A percentile compares a stretch with the other conserved stretches of the same genome.
phyloP scores from a whole-genome alignment of 1,140 invertebrate genomes.

The Drosophila saltans region DNA sequence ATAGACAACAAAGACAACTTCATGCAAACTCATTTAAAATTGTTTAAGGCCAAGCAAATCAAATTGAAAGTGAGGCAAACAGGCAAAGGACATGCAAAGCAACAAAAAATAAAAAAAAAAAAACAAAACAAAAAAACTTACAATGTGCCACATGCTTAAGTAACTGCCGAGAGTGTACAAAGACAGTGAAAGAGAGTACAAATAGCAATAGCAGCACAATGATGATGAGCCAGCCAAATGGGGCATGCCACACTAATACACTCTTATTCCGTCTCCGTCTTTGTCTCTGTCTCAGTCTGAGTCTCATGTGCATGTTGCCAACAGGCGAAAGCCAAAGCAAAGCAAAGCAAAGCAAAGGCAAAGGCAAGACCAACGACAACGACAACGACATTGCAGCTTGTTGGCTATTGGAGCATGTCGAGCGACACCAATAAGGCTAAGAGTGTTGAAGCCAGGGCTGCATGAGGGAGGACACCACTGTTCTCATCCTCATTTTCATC shows the following conservation, averaged over 20 bases:
- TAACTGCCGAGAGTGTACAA: slow-evolving; percentile 31
- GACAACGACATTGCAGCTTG: slow-evolving; percentile 55
- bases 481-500: slow-evolving; percentile 21
- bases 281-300: too few relatives aligned
- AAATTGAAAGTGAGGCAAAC: slow-evolving; percentile 51
- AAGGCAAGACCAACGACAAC: too few relatives aligned
- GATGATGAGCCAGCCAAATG: slow-evolving; percentile 45
- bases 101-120: slow-evolving; percentile 4
- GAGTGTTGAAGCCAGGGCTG: slow-evolving; percentile 2
- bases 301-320: slow-evolving; percentile 59
- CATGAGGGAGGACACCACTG: slow-evolving; percentile 15
- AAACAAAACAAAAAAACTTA: slow-evolving; percentile 12
- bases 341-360: slow-evolving; percentile 13
- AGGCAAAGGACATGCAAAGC: slow-evolving; percentile 38
- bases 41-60: slow-evolving; percentile 66
- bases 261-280: slow-evolving; percentile 11
- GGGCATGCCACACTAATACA: slow-evolving; percentile 53
- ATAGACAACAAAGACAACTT: slow-evolving; percentile 48
- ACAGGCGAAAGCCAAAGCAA: slow-evolving; percentile 51
- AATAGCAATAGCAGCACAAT: slow-evolving; percentile 4
- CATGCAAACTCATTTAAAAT: slow-evolving; percentile 74
- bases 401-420: slow-evolving; percentile 69
- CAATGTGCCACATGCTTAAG: slow-evolving; percentile 50
- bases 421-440: slow-evolving; percentile 69
- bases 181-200: slow-evolving; percentile 32